Evolutionary conservation across 2,113 vertebrate genomes (phyloP).

Genomic region (Salminus brasiliensis): DNA sequence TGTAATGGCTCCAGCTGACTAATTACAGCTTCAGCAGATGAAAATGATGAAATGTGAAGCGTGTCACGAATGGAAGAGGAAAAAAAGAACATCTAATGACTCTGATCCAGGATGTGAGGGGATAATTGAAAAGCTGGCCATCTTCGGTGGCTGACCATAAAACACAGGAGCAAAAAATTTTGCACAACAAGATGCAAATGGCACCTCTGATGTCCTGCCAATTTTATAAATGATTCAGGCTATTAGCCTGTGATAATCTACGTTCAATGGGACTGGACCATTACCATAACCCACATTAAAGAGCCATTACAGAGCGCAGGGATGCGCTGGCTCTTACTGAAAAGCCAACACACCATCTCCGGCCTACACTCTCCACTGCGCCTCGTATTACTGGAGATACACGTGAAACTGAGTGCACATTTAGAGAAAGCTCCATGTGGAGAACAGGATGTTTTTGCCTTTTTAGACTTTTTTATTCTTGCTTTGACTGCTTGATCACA

Average conservation of each 20-base stretch:
- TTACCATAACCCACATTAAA: slow-evolving; percentile 59
- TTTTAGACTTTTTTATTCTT: too few relatives aligned
- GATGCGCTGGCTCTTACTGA: slow-evolving; percentile 43
- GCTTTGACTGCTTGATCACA: too few relatives aligned
- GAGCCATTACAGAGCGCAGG: slow-evolving; percentile 53
- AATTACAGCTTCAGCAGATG: background rate
- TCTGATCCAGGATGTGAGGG: background rate
- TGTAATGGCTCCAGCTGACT: background rate
- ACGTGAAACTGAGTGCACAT: slow-evolving; percentile 30
- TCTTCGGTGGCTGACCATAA: slow-evolving; percentile 10
- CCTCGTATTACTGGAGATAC: slow-evolving; percentile 17
- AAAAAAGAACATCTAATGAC: too few relatives aligned
- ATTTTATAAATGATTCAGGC: slow-evolving; percentile 61
- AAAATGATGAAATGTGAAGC: background rate
- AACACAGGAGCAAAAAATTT: slow-evolving; percentile 34
- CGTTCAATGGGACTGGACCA: slow-evolving; percentile 58
- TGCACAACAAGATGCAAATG: slow-evolving; percentile 53
- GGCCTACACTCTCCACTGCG: slow-evolving; percentile 23
- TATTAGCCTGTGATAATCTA: slow-evolving; percentile 64
- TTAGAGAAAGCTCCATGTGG: too few relatives aligned
- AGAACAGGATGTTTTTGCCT: too few relatives aligned
- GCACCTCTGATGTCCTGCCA: slow-evolving; percentile 60
- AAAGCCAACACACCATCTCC: slow-evolving; percentile 52
- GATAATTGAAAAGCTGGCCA: slow-evolving; percentile 49
- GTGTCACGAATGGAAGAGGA: background rate